These are phyloP conservation scores for Sphaerodactylus townsendi DNA, from an alignment of 2,113 vertebrate species.

Conservation along the genomic window DNA sequence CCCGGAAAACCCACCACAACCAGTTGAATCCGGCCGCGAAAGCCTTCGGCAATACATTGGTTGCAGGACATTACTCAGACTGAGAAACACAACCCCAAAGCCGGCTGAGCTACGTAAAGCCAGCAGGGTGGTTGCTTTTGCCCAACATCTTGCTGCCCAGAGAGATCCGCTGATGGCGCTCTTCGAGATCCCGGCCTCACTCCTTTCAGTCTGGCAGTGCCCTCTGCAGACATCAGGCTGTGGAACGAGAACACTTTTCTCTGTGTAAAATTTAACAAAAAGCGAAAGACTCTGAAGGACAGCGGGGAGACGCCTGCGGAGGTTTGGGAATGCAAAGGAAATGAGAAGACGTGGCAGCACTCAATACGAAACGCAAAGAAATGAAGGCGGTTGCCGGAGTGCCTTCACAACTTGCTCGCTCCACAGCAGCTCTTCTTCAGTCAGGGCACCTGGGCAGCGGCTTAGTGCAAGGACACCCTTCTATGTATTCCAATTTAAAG, in stretches of 20 bases:
- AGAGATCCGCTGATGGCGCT: background rate
- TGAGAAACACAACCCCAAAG: background rate
- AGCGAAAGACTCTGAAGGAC: slow-evolving; percentile 29
- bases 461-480: background rate
- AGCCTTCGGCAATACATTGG: no score
- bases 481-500: no score
- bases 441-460: background rate
- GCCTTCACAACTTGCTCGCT: background rate
- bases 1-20: no score
- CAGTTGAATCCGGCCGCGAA: no score
- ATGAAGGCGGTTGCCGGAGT: background rate
- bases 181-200: background rate
- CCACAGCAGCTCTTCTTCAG: background rate
- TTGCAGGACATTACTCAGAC: no score
- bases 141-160: background rate
- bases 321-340: slow-evolving; percentile 37
- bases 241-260: background rate
- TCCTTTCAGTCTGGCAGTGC: no score
- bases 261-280: slow-evolving; percentile 18
- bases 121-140: background rate
- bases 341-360: background rate
- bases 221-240: background rate
- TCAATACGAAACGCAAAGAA: background rate
- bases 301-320: slow-evolving; percentile 8
- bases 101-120: background rate